A percentile compares a stretch with the other conserved stretches of the same genome.
phyloP scores from a whole-genome alignment of 2,113 vertebrate species.

The Mus spicilegus region DNA sequence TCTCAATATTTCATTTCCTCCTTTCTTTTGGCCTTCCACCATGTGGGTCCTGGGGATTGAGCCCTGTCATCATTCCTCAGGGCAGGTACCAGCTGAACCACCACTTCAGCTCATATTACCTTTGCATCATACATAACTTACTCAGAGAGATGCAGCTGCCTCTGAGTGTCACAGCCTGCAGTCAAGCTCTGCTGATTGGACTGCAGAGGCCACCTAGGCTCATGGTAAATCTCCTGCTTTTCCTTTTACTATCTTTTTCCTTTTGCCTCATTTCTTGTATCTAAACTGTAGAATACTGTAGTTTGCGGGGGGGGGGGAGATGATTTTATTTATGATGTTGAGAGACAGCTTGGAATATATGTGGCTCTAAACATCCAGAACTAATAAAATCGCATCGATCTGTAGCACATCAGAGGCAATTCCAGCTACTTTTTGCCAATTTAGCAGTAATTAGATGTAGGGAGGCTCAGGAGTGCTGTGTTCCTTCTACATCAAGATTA shows the following conservation, averaged over 20 bases:
- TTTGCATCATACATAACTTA: neutral
- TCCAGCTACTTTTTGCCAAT: constrained; percentile 56
- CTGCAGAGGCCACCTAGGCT: neutral
- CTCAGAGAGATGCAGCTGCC: neutral
- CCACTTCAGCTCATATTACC: neutral
- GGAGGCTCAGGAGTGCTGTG: neutral
- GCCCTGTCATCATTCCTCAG: neutral
- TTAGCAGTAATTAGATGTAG: constrained; percentile 59
- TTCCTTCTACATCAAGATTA: neutral
- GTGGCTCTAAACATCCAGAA: constrained; percentile 36
- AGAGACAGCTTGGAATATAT: constrained; percentile 25
- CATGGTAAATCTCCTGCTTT: neutral
- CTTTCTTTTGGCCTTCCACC: too few species aligned
- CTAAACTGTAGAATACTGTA: neutral
- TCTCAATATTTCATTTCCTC: neutral
- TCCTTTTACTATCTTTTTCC: neutral
- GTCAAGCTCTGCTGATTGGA: neutral
- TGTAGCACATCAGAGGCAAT: constrained; percentile 32
- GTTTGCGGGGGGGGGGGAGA: constrained; percentile 4
- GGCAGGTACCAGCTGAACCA: neutral
- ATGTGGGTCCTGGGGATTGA: neutral
- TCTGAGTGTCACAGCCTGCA: neutral
- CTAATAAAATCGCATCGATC: constrained; percentile 67
- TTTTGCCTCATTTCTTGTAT: neutral
- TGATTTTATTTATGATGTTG: constrained; percentile 53